Evolutionary conservation across 2,113 vertebrate genomes (phyloP).

Genomic region (Stomatorhinus ivindoensis): DNA sequence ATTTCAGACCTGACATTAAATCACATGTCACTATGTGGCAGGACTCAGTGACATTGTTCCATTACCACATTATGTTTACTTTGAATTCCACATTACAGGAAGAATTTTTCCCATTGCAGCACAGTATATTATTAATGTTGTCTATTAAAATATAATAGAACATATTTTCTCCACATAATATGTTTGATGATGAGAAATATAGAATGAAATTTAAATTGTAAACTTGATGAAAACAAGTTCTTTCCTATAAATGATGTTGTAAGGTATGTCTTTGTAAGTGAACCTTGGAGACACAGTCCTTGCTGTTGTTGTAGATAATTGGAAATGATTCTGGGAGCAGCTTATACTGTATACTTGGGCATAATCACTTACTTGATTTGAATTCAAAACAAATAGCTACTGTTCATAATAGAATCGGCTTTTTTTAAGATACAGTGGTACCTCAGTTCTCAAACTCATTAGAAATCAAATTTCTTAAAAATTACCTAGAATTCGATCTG

Average conservation of each 20-base stretch:
- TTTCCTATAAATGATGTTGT: neutral
- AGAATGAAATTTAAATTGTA: neutral
- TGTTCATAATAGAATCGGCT: conserved; percentile 6
- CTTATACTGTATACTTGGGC: conserved; percentile 8
- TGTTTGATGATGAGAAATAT: neutral
- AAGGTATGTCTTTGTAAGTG: neutral
- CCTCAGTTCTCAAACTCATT: no score
- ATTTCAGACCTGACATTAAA: neutral
- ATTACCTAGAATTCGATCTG: no score
- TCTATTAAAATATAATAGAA: neutral
- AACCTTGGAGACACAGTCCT: neutral
- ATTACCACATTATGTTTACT: neutral
- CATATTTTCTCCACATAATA: neutral
- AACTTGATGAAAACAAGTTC: neutral
- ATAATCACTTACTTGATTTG: neutral
- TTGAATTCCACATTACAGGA: neutral
- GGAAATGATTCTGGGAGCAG: neutral
- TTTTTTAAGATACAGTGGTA: neutral
- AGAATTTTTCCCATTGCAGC: neutral
- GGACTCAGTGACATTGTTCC: neutral
- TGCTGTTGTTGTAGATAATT: neutral
- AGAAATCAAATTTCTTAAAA: no score
- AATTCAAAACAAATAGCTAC: conserved; percentile 17
- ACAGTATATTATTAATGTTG: neutral
- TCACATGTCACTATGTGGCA: neutral